Conservation (phyloP, 2,113 vertebrate species). For the Tupaia chinensis region DNA sequence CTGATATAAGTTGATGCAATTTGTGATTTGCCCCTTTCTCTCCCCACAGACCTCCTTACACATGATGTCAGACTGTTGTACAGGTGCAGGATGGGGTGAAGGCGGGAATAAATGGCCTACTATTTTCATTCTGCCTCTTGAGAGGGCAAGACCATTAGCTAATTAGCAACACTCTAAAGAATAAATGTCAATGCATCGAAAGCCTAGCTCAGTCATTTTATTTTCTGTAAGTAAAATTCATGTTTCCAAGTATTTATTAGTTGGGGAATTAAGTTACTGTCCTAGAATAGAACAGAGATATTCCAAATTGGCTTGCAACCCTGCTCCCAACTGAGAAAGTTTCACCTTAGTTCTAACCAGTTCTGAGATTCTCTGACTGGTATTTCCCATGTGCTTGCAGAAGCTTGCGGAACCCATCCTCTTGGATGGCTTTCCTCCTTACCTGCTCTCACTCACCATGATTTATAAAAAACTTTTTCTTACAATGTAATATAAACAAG, state of each 20-base stretch:
- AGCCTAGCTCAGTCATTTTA: accelerated
- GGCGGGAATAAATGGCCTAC: not conserved
- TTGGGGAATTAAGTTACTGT: not conserved
- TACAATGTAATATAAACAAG: too few species aligned
- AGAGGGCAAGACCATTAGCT: accelerated
- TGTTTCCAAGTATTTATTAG: not conserved
- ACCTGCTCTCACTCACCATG: not conserved
- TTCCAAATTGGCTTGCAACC: not conserved
- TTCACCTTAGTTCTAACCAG: not conserved
- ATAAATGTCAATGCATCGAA: not conserved
- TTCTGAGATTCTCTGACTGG: not conserved
- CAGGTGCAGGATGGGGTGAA: not conserved
- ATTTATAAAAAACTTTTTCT: too few species aligned
- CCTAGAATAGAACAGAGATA: not conserved
- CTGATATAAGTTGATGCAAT: accelerated
- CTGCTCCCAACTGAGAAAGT: not conserved
- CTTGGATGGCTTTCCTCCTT: not conserved
- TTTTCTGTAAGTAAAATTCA: not conserved
- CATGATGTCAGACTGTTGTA: too few species aligned
- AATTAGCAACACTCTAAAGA: not conserved
- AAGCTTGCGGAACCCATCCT: not conserved
- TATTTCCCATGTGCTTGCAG: not conserved
- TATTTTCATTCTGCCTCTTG: not conserved
- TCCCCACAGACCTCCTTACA: not conserved
- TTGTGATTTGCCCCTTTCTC: too few species aligned